These are phyloP conservation scores for Aspiorhynchus laticeps DNA, from an alignment of 2,113 vertebrate genomes.

Conservation along the genomic window DNA sequence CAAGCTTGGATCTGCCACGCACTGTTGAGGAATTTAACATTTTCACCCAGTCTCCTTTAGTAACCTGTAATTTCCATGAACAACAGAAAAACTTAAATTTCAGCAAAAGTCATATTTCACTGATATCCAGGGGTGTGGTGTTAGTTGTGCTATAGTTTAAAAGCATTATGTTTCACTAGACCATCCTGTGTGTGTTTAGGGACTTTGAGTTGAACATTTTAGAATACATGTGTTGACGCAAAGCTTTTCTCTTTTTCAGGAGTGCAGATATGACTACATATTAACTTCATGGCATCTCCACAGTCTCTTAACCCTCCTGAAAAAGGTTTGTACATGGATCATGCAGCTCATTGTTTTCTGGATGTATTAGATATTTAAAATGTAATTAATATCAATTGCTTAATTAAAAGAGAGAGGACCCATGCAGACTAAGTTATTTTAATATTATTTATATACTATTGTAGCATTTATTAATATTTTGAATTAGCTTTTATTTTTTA, in stretches of 20 bases:
- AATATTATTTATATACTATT: not conserved
- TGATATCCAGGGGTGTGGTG: not conserved
- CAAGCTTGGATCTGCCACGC: conserved; percentile 57
- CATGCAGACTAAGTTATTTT: not conserved
- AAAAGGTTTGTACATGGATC: conserved; percentile 47
- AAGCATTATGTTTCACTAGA: not conserved
- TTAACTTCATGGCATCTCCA: conserved; percentile 53
- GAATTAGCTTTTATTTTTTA: no score
- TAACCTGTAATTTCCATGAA: not conserved
- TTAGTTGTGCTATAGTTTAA: not conserved
- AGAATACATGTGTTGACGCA: not conserved
- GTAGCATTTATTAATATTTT: not conserved
- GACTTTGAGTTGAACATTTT: not conserved
- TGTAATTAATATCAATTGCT: not conserved
- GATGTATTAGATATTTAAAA: not conserved
- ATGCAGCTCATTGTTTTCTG: not conserved
- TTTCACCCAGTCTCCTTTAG: conserved; percentile 8
- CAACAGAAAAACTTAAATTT: not conserved
- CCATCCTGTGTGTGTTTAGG: not conserved
- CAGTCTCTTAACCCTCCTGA: conserved; percentile 47
- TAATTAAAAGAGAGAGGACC: not conserved
- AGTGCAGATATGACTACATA: conserved; percentile 50
- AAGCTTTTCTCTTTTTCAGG: conserved; percentile 49
- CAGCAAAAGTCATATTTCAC: not conserved
- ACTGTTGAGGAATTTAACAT: conserved; percentile 58